These are phyloP conservation scores for Macrophya annulata DNA, from an alignment of 2,888 invertebrate species.

Conservation along the genomic window DNA sequence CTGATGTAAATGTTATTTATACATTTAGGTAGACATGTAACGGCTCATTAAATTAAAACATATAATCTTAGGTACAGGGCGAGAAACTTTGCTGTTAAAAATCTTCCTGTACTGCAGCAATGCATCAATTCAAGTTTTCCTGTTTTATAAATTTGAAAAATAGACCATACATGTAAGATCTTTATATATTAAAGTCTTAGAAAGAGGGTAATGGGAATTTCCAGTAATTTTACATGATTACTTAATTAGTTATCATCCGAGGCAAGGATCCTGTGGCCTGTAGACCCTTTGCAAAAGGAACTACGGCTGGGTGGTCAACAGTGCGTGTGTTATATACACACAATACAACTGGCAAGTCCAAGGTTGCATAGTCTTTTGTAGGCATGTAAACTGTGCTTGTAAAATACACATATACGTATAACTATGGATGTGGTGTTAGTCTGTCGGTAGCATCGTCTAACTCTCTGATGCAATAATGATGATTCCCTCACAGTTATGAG, in stretches of 20 bases:
- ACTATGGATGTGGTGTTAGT: not conserved
- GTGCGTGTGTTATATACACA: slow-evolving; percentile 61
- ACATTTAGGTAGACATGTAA: slow-evolving; percentile 1
- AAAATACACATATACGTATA: not conserved
- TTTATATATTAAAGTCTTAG: not conserved
- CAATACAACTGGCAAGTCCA: slow-evolving; percentile 68
- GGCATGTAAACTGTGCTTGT: slow-evolving; percentile 6
- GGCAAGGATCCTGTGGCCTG: slow-evolving; percentile 57
- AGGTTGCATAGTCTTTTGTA: slow-evolving; percentile 63
- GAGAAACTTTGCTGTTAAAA: not conserved
- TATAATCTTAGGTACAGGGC: not conserved
- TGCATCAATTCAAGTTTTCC: not conserved
- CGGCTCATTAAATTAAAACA: not conserved
- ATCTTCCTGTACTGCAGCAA: not conserved
- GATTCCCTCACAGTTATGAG: slow-evolving; percentile 3
- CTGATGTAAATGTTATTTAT: slow-evolving; percentile 33
- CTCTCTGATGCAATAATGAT: slow-evolving; percentile 41
- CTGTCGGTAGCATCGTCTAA: not conserved
- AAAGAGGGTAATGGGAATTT: not conserved
- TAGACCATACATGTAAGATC: too few species aligned
- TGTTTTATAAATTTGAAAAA: not conserved
- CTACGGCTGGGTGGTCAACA: slow-evolving; percentile 75
- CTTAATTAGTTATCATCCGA: slow-evolving; percentile 73
- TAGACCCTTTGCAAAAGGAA: slow-evolving; percentile 67
- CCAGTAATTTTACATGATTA: slow-evolving; percentile 68